Evolutionary conservation across 2,888 invertebrate species (phyloP).

Genomic region (Acanthoscelides obtectus): DNA sequence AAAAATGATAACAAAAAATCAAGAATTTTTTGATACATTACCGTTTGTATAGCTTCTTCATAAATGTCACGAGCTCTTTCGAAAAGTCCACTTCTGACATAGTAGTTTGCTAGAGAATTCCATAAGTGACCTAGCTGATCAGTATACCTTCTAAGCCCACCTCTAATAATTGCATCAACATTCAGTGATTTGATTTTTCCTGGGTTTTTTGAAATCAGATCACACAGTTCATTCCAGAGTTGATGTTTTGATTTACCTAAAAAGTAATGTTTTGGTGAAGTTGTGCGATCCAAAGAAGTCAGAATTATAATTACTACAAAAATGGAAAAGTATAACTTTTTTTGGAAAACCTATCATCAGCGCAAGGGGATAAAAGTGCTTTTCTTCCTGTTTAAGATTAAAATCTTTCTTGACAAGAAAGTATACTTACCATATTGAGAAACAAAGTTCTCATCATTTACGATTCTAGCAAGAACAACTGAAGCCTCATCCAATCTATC

Average conservation of each 20-base stretch:
- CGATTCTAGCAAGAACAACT: constrained; percentile 82
- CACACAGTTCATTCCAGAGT: constrained; percentile 98
- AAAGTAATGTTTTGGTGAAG: too few relatives aligned
- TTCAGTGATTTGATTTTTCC: constrained; percentile 86
- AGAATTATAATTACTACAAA: too few relatives aligned
- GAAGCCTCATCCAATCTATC: constrained; percentile 94
- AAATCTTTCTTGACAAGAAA: too few relatives aligned
- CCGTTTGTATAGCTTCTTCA: constrained; percentile 97
- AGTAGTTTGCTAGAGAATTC: constrained; percentile 98
- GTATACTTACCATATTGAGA: constrained; percentile 90
- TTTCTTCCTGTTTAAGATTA: too few relatives aligned
- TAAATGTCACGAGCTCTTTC: constrained; percentile 97
- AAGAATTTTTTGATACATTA: too few relatives aligned
- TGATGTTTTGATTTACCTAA: constrained; percentile 89
- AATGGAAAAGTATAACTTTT: too few relatives aligned
- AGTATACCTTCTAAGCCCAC: constrained; percentile 89
- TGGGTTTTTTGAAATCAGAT: constrained; percentile 96
- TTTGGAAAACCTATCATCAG: too few relatives aligned
- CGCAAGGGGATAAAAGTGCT: too few relatives aligned
- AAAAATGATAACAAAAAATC: too few relatives aligned
- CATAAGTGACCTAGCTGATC: constrained; percentile 97
- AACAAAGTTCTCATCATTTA: constrained; percentile 93
- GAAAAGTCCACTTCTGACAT: constrained; percentile 93
- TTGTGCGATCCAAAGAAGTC: too few relatives aligned
- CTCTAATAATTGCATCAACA: constrained; percentile 96